Evolutionary conservation across 1,140 invertebrate genomes (phyloP).

Genomic region (Neoseiulus cucumeris): DNA sequence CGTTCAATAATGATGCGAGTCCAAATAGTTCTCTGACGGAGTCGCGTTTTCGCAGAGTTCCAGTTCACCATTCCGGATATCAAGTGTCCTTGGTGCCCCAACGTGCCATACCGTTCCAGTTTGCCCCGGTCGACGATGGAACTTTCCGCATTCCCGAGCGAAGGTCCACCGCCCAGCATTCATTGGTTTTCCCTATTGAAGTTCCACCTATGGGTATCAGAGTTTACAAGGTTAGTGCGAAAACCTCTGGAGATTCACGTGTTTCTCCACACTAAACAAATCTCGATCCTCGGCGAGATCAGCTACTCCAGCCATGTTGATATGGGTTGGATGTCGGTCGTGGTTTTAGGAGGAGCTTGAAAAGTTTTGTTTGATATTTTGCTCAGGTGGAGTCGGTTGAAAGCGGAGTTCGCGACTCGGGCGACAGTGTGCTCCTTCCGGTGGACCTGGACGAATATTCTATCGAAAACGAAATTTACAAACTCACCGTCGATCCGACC

Average conservation of each 20-base stretch:
- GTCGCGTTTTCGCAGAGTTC: constrained; percentile 13
- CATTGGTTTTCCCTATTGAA: not conserved
- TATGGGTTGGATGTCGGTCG: no score
- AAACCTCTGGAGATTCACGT: not conserved
- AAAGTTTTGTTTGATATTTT: no score
- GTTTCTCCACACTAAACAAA: no score
- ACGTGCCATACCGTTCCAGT: not conserved
- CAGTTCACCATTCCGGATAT: constrained; percentile 11
- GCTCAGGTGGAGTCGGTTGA: not conserved
- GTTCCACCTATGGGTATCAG: not conserved
- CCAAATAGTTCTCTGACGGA: no score
- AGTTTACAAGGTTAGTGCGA: not conserved
- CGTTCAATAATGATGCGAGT: no score
- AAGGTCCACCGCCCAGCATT: not conserved
- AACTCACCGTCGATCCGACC: constrained; percentile 5
- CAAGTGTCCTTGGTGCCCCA: not conserved
- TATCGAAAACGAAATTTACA: not conserved
- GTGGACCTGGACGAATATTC: constrained; percentile 7
- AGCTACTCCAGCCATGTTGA: no score
- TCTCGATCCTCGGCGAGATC: no score
- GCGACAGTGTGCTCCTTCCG: not conserved
- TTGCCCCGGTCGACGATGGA: not conserved
- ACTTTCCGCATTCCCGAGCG: not conserved
- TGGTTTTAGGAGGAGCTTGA: no score
- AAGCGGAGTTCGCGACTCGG: not conserved